A percentile compares a stretch with the other conserved stretches of the same genome.
Conservation (phyloP, 2,113 vertebrate genomes). For the Morone saxatilis region DNA sequence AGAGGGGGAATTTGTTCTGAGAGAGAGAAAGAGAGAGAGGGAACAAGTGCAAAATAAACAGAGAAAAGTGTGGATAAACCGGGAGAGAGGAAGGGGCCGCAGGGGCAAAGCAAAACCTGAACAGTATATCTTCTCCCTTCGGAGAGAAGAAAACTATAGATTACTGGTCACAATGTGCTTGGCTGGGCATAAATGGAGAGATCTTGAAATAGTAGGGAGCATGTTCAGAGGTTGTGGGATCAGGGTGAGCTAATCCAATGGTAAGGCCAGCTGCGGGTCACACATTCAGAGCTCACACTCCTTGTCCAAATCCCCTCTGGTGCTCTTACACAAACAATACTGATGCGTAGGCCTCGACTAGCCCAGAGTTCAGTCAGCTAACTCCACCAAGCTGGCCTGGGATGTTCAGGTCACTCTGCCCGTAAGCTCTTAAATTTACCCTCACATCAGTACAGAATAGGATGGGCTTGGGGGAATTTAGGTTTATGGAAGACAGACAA, state of each 20-base stretch:
- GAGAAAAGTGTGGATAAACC: conserved; percentile 60
- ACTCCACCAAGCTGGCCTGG: conserved; percentile 46
- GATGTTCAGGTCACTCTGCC: conserved; percentile 63
- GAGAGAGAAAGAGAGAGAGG: conserved; percentile 27
- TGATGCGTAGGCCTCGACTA: conserved; percentile 41
- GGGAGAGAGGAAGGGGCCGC: conserved; percentile 25
- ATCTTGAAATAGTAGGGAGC: conserved; percentile 72
- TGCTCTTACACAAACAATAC: conserved; percentile 72
- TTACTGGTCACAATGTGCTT: conserved; percentile 79
- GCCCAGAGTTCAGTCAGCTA: conserved; percentile 60
- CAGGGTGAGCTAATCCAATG: conserved; percentile 75
- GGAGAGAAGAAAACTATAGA: conserved; percentile 76
- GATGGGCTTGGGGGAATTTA: conserved; percentile 13
- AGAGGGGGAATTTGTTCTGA: conserved; percentile 61
- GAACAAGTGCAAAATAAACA: conserved; percentile 57
- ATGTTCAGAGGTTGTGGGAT: conserved; percentile 74
- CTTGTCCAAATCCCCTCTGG: conserved; percentile 71
- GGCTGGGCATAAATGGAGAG: conserved; percentile 79
- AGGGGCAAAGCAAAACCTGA: conserved; percentile 49
- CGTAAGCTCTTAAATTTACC: conserved; percentile 66
- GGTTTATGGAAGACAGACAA: conserved; percentile 55
- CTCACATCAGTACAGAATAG: conserved; percentile 67
- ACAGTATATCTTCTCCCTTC: conserved; percentile 68
- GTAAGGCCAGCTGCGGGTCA: conserved; percentile 71
- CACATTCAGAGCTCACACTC: conserved; percentile 66